Conservation (phyloP, 2,888 invertebrate genomes). For the Scaptomyza polygonia region DNA sequence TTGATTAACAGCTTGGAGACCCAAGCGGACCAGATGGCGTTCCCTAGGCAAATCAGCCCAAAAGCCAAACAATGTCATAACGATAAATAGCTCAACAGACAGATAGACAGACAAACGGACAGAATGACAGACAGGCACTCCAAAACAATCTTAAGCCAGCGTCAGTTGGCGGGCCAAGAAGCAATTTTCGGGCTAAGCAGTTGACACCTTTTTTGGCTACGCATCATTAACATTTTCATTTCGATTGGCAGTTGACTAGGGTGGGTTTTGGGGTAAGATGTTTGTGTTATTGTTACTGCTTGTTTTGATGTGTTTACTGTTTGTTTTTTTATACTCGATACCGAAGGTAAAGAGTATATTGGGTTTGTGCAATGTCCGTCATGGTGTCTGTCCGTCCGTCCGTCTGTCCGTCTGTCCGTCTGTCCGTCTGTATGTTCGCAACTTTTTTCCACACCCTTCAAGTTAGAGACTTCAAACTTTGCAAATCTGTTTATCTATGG, state of each 20-base stretch:
- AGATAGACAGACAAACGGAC: slow-evolving; percentile 18
- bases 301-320: slow-evolving; percentile 18
- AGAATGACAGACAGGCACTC: not conserved
- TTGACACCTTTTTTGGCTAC: slow-evolving; percentile 69
- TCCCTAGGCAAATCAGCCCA: slow-evolving; percentile 68
- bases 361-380: too few relatives aligned
- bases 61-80: slow-evolving; percentile 70
- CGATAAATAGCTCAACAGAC: slow-evolving; percentile 68
- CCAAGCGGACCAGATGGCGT: slow-evolving; percentile 51
- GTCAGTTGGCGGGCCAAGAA: slow-evolving; percentile 18
- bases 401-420: too few relatives aligned
- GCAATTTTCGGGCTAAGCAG: slow-evolving; percentile 56
- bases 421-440: too few relatives aligned
- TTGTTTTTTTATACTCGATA: slow-evolving; percentile 33
- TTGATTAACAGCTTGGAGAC: slow-evolving; percentile 73
- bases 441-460: too few relatives aligned
- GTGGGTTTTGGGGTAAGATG: slow-evolving; percentile 3
- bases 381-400: too few relatives aligned
- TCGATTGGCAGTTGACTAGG: slow-evolving; percentile 33
- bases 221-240: slow-evolving; percentile 76
- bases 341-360: too few relatives aligned
- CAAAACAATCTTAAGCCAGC: slow-evolving; percentile 32
- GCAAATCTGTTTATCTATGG: too few relatives aligned
- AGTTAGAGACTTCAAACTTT: too few relatives aligned
- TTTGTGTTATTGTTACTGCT: slow-evolving; percentile 8